phyloP scores from a whole-genome alignment of 2,113 vertebrate genomes.

The Seriola rivoliana region DNA sequence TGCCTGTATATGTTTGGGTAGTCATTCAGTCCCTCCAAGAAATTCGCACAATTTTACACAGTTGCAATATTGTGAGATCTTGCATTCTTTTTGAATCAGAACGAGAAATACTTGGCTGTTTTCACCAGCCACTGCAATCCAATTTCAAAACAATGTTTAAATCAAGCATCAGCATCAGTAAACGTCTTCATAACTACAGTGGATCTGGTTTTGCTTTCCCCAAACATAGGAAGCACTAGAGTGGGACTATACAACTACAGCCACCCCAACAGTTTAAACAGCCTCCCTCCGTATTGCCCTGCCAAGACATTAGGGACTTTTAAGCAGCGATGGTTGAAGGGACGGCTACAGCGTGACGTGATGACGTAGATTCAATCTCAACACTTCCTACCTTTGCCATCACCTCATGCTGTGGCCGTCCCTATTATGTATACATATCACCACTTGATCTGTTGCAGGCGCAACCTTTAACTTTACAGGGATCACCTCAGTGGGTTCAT shows the following conservation, averaged over 20 bases:
- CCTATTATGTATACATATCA: background rate
- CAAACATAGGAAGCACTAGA: background rate
- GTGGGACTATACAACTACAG: too few species aligned
- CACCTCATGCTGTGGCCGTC: too few species aligned
- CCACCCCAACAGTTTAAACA: background rate
- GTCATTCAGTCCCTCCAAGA: background rate
- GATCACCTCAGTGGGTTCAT: background rate
- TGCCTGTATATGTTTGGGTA: background rate
- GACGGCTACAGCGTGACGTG: too few species aligned
- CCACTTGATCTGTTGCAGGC: background rate
- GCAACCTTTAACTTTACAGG: background rate
- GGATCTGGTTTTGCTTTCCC: background rate
- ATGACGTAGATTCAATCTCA: too few species aligned
- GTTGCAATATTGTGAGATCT: too few species aligned
- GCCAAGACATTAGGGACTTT: background rate
- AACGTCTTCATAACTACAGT: background rate
- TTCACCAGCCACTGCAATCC: background rate
- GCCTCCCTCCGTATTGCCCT: background rate
- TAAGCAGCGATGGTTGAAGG: too few species aligned
- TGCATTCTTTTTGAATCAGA: too few species aligned
- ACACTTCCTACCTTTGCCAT: too few species aligned
- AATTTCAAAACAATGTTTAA: background rate
- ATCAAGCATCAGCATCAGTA: background rate
- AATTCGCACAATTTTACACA: background rate
- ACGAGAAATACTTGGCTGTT: too few species aligned